Evolutionary conservation across 1,140 invertebrate species (phyloP).

Genomic region (Euura lappo): DNA sequence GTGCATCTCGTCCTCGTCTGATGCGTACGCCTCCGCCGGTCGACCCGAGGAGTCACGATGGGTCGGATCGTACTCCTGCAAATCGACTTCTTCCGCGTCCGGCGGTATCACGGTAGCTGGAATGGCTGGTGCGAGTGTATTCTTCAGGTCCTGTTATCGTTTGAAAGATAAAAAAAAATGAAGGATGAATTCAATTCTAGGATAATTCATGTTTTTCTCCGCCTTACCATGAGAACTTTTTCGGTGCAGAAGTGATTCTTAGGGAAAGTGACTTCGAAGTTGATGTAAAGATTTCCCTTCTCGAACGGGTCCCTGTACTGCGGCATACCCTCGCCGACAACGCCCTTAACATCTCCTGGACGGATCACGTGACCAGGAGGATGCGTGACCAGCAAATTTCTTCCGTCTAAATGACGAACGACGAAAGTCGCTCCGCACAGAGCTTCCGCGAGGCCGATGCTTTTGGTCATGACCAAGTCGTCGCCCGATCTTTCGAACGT

Average conservation of each 20-base stretch:
- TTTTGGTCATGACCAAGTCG: constrained; percentile 78
- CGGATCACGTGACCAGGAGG: constrained; percentile 77
- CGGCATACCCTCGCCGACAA: constrained; percentile 92
- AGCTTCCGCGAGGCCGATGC: constrained; percentile 83
- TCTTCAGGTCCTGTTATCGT: not conserved
- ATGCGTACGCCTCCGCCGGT: constrained; percentile 70
- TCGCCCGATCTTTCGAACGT: constrained; percentile 76
- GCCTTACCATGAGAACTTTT: constrained; percentile 65
- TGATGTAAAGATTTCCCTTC: constrained; percentile 86
- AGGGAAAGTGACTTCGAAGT: constrained; percentile 87
- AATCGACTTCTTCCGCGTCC: constrained; percentile 83
- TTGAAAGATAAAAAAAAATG: not conserved
- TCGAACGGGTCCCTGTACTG: constrained; percentile 81
- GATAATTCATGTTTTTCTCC: too few relatives aligned
- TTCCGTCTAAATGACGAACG: constrained; percentile 84
- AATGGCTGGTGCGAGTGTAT: constrained; percentile 39
- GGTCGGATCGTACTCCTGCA: constrained; percentile 75
- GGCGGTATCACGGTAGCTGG: constrained; percentile 70
- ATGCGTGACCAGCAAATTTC: constrained; percentile 76
- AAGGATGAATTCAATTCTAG: not conserved
- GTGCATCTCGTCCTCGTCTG: constrained; percentile 72
- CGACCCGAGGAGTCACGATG: constrained; percentile 43
- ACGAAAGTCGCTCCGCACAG: constrained; percentile 88
- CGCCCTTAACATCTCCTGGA: constrained; percentile 80
- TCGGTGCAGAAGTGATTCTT: constrained; percentile 78